Conservation (phyloP, 2,113 vertebrate species). For the Bubo bubo region DNA sequence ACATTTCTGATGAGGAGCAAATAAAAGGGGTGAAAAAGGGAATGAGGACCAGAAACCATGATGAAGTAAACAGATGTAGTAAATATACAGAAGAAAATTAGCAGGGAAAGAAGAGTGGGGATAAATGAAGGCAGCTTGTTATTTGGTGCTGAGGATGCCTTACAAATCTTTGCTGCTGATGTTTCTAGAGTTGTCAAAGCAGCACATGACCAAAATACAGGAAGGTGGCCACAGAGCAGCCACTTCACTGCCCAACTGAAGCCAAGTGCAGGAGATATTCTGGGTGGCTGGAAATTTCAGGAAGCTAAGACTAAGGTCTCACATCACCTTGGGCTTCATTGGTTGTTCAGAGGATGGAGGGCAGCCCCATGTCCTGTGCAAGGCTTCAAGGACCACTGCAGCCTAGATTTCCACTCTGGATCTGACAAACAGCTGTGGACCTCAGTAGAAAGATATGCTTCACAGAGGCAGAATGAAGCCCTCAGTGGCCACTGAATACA, state of each 20-base stretch:
- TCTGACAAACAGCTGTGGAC: background rate
- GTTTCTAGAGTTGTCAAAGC: background rate
- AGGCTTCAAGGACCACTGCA: background rate
- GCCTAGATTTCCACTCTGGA: background rate
- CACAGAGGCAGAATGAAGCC: background rate
- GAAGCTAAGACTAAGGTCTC: background rate
- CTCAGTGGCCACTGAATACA: background rate
- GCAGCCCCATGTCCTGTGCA: background rate
- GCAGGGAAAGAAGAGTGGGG: background rate
- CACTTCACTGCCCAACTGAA: background rate
- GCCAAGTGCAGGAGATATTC: background rate
- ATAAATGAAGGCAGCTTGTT: background rate
- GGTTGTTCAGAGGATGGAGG: background rate
- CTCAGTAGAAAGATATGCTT: background rate
- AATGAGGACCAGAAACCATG: background rate
- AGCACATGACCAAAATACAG: background rate
- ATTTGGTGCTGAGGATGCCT: background rate
- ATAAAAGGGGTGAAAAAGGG: background rate
- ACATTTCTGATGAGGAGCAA: background rate
- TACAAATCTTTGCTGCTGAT: background rate
- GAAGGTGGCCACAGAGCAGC: background rate
- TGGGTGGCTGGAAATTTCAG: background rate
- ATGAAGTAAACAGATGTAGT: background rate
- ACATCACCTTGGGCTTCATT: background rate
- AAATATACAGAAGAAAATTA: background rate